Evolutionary conservation across 2,888 invertebrate genomes (phyloP).

Genomic region (Campopleginae sp.): DNA sequence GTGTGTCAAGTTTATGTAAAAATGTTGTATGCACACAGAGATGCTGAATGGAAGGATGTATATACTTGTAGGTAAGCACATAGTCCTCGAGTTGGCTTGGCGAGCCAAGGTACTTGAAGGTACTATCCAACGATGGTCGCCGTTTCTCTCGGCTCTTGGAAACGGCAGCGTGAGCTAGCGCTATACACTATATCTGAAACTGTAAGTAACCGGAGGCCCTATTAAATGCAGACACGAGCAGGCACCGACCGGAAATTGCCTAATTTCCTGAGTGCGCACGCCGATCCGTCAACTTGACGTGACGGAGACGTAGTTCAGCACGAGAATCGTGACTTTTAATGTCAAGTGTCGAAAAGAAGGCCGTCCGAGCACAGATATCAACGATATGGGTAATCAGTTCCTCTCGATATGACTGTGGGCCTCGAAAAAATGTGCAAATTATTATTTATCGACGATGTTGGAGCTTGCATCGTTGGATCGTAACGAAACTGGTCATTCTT

Average conservation of each 20-base stretch:
- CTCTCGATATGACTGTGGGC: neutral
- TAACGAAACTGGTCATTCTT: too few relatives aligned
- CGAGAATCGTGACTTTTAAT: constrained; percentile 83
- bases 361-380: constrained; percentile 43
- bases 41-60: neutral
- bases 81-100: constrained; percentile 1
- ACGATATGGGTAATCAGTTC: constrained; percentile 15
- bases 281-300: constrained; percentile 84
- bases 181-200: constrained; percentile 71
- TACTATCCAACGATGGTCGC: constrained; percentile 70
- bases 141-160: constrained; percentile 40
- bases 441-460: neutral
- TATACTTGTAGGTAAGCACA: neutral
- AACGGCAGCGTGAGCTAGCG: constrained; percentile 67
- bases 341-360: constrained; percentile 83
- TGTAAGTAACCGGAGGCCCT: constrained; percentile 77
- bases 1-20: neutral
- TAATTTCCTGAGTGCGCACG: constrained; percentile 84
- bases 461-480: too few relatives aligned
- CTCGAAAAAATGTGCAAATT: neutral
- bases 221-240: constrained; percentile 84
- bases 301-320: constrained; percentile 82
- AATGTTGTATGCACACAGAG: neutral
- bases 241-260: constrained; percentile 84
- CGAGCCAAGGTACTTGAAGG: constrained; percentile 60